Conservation (phyloP, 2,113 vertebrate species). For the Henicopernis longicauda region DNA sequence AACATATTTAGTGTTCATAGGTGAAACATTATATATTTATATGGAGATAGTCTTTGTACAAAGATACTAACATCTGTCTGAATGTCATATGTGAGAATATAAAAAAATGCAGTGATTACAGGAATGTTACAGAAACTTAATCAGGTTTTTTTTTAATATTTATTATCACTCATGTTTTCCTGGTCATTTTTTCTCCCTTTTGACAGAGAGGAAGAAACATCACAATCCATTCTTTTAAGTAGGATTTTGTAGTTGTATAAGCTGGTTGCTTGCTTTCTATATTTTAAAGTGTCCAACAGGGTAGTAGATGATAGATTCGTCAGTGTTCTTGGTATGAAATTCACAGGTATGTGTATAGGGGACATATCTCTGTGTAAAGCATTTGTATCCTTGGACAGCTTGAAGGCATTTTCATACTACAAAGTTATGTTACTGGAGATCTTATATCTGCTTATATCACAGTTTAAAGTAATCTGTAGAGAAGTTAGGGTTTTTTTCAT, state of each 20-base stretch:
- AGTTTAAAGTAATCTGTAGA: background rate
- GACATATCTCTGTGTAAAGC: background rate
- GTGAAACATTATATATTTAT: background rate
- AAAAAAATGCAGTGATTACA: background rate
- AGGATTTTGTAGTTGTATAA: background rate
- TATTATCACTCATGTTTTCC: background rate
- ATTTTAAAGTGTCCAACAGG: background rate
- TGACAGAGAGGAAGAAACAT: background rate
- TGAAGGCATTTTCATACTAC: background rate
- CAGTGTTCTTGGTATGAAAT: background rate
- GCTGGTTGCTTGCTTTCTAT: background rate
- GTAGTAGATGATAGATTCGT: background rate
- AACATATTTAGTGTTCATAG: background rate
- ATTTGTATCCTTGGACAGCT: background rate
- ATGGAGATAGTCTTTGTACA: background rate
- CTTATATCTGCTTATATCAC: background rate
- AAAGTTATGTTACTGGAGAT: background rate
- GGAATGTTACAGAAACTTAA: background rate
- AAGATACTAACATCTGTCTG: background rate
- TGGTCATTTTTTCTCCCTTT: background rate
- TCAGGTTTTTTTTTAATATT: background rate
- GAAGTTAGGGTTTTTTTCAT: background rate
- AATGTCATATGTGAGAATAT: background rate
- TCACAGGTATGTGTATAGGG: background rate
- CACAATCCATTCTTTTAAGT: background rate